These are phyloP conservation scores for Tetramorium simillimum DNA, from an alignment of 1,140 invertebrate genomes.

Conservation along the genomic window DNA sequence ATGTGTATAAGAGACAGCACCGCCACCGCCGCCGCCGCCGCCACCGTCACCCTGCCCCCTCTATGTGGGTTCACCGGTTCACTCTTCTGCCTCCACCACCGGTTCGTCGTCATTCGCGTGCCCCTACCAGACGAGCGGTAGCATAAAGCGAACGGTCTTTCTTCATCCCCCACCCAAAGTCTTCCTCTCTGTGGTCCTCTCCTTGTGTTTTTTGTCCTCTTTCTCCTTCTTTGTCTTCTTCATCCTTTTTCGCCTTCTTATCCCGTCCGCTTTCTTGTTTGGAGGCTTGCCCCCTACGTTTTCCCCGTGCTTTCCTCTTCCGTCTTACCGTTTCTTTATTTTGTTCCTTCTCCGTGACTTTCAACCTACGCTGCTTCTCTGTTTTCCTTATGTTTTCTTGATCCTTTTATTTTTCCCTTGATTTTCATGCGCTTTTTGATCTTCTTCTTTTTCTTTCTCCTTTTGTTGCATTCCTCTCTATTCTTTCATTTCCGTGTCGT, in stretches of 20 bases:
- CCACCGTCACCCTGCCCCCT: constrained; percentile 31
- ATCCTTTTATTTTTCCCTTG: constrained; percentile 13
- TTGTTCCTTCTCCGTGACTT: constrained; percentile 19
- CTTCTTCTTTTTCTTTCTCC: constrained; percentile 12
- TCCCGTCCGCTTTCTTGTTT: constrained; percentile 33
- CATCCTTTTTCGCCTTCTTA: constrained; percentile 3
- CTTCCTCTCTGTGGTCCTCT: constrained; percentile 10
- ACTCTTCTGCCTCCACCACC: constrained; percentile 72
- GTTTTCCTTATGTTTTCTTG: constrained; percentile 48
- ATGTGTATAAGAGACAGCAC: too few species aligned
- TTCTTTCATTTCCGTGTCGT: constrained; percentile 48
- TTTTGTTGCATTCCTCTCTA: constrained; percentile 22
- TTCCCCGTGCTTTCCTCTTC: constrained; percentile 29
- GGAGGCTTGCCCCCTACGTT: constrained; percentile 33
- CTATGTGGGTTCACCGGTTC: constrained; percentile 36
- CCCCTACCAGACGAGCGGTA: constrained; percentile 63
- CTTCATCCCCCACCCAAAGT: constrained; percentile 57
- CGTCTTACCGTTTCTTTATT: not conserved
- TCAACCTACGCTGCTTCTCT: constrained; percentile 35
- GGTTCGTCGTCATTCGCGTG: constrained; percentile 52
- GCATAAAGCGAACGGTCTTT: constrained; percentile 48
- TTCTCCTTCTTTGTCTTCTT: constrained; percentile 37
- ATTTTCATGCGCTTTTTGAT: constrained; percentile 27
- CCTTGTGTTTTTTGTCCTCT: constrained; percentile 15
- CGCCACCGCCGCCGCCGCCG: constrained; percentile 51